Conservation (phyloP, 2,113 vertebrate genomes). For the Microcebus lehilahytsara region DNA sequence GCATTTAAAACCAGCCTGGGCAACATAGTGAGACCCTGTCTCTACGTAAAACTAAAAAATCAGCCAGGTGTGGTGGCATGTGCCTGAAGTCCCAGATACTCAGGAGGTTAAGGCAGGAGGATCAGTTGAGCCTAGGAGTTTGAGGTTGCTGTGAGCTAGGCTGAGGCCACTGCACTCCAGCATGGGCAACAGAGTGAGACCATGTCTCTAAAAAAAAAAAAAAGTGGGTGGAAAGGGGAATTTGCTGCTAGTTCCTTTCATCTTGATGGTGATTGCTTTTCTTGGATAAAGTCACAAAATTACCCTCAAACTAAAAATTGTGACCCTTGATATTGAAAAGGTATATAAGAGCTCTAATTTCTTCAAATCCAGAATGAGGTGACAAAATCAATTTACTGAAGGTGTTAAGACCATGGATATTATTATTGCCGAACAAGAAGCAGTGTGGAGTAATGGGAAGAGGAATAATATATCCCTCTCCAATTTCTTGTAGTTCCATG, state of each 20-base stretch:
- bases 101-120: no score
- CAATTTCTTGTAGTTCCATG: accelerated
- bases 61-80: no score
- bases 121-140: no score
- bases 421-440: not conserved
- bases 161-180: no score
- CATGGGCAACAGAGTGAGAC: no score
- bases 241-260: constrained; percentile 6
- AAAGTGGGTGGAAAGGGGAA: not conserved
- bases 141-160: no score
- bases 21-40: no score
- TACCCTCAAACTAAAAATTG: constrained; percentile 31
- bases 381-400: not conserved
- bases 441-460: not conserved
- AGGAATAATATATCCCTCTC: not conserved
- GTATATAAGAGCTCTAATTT: not conserved
- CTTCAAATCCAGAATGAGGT: not conserved
- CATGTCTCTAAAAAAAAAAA: no score
- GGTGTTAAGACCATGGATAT: not conserved
- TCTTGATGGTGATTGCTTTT: constrained; percentile 16
- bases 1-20: no score
- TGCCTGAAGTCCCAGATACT: no score
- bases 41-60: no score
- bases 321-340: not conserved
- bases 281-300: constrained; percentile 33